These are phyloP conservation scores for Epinotia demarniana DNA, from an alignment of 2,888 invertebrate species.

Conservation along the genomic window DNA sequence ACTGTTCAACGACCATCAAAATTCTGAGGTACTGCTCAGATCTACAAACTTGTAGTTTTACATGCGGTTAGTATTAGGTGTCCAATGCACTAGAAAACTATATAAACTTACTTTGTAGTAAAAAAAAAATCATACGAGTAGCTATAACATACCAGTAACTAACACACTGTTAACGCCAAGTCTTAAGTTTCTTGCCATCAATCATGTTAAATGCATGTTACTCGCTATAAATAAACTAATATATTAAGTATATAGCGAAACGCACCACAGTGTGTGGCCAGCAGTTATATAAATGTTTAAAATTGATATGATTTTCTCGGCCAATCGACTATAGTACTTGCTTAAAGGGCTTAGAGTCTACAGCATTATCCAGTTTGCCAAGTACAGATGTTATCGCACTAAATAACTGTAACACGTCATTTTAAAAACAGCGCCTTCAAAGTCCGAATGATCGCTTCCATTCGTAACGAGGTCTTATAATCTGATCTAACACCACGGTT, in stretches of 20 bases:
- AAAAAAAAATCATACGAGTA: too few species aligned
- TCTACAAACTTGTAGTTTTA: too few species aligned
- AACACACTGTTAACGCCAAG: background rate
- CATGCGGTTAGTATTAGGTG: too few species aligned
- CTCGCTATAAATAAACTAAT: background rate
- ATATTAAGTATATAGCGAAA: background rate
- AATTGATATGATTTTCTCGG: background rate
- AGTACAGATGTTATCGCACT: slow-evolving; percentile 47
- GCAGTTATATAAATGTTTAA: background rate
- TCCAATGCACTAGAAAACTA: too few species aligned
- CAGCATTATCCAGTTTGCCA: background rate
- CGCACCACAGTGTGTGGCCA: slow-evolving; percentile 3
- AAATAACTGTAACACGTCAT: slow-evolving; percentile 53
- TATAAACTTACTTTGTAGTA: too few species aligned
- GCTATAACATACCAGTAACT: background rate
- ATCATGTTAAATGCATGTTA: slow-evolving; percentile 9
- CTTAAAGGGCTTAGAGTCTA: slow-evolving; percentile 8
- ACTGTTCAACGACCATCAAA: too few species aligned
- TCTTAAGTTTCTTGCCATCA: background rate
- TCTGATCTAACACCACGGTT: slow-evolving; percentile 47
- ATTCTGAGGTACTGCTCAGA: too few species aligned
- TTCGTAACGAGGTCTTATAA: slow-evolving; percentile 50
- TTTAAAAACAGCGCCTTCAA: slow-evolving; percentile 51
- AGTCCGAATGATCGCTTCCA: slow-evolving; percentile 48
- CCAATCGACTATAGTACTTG: slow-evolving; percentile 5